Percentiles rank a stretch among this genome's conserved stretches.
phyloP scores from a whole-genome alignment of 2,113 vertebrate species.

The Chaetodon auriga region DNA sequence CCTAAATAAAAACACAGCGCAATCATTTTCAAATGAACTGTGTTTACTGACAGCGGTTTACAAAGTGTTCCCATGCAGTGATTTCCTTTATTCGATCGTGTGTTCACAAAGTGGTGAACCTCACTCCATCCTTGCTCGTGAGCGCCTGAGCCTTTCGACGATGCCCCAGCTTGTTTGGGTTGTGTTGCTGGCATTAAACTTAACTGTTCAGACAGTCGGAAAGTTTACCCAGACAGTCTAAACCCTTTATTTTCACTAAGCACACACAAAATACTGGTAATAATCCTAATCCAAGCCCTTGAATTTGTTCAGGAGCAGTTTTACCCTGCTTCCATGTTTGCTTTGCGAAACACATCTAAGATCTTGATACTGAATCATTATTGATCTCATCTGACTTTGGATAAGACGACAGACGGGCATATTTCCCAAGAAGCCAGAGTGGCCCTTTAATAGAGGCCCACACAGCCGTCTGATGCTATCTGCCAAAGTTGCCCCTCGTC shows the following conservation, averaged over 20 bases:
- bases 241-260: neutral
- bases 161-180: too few relatives aligned
- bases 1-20: too few relatives aligned
- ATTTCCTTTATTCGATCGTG: too few relatives aligned
- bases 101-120: too few relatives aligned
- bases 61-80: too few relatives aligned
- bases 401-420: neutral
- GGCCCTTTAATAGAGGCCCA: neutral
- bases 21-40: too few relatives aligned
- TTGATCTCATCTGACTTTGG: conserved; percentile 26
- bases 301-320: neutral
- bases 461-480: conserved; percentile 30
- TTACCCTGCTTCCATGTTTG: neutral
- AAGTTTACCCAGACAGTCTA: neutral
- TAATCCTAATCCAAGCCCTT: neutral
- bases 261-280: neutral
- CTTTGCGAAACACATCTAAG: neutral
- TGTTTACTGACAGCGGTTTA: too few relatives aligned
- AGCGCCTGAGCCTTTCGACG: too few relatives aligned
- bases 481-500: conserved; percentile 1
- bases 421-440: conserved; percentile 12
- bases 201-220: neutral
- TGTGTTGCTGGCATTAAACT: neutral
- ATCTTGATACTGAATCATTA: conserved; percentile 2
- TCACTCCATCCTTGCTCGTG: too few relatives aligned